Evolutionary conservation across 2,113 vertebrate genomes (phyloP).

Genomic region (Fulmarus glacialis): DNA sequence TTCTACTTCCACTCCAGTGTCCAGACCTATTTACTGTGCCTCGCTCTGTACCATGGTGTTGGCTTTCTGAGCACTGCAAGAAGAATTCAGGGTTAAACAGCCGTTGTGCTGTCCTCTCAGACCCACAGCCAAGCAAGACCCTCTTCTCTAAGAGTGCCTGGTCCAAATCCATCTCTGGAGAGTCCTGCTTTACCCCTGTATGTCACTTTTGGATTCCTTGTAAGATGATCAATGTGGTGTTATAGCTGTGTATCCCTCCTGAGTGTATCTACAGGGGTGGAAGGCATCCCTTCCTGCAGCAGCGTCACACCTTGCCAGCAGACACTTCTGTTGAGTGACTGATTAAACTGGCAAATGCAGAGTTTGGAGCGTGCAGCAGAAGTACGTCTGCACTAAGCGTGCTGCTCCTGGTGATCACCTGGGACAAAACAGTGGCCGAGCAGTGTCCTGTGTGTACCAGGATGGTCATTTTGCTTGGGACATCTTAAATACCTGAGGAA

Average conservation of each 20-base stretch:
- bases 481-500: not conserved
- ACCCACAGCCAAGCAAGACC: not conserved
- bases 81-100: not conserved
- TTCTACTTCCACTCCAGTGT: not conserved
- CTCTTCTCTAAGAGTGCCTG: not conserved
- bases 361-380: not conserved
- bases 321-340: not conserved
- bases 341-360: not conserved
- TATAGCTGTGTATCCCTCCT: not conserved
- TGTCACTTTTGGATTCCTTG: not conserved
- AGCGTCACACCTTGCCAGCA: not conserved
- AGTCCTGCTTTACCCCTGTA: not conserved
- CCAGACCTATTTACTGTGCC: not conserved
- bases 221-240: fast-evolving
- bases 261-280: not conserved
- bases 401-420: not conserved
- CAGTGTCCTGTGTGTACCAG: not conserved
- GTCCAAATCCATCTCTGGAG: not conserved
- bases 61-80: not conserved
- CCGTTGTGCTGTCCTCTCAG: not conserved
- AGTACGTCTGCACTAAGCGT: not conserved
- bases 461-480: not conserved
- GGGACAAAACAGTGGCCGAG: not conserved
- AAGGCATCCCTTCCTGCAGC: not conserved
- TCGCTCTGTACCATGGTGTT: fast-evolving